These are phyloP conservation scores for Chironomus tentans DNA, from an alignment of 2,888 invertebrate species.

Conservation along the genomic window DNA sequence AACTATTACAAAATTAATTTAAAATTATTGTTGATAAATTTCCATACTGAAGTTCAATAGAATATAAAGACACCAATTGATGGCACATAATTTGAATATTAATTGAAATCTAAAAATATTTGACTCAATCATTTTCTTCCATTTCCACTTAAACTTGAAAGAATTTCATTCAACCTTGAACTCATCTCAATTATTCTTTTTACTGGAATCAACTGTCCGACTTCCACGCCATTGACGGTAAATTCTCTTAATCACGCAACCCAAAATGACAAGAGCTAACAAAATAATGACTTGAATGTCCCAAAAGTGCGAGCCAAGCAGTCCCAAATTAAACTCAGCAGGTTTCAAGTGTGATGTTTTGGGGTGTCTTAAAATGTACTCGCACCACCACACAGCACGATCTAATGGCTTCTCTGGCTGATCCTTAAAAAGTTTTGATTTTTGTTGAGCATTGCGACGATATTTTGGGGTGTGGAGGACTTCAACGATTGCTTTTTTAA, in stretches of 20 bases:
- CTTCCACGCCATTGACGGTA: background rate
- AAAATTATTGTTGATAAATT: too few relatives aligned
- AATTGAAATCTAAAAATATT: too few relatives aligned
- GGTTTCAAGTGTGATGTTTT: constrained; percentile 28
- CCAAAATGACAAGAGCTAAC: background rate
- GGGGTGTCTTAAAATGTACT: constrained; percentile 30
- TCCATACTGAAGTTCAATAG: too few relatives aligned
- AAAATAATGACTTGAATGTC: constrained; percentile 3
- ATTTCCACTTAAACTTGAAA: too few relatives aligned
- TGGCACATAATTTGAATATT: too few relatives aligned
- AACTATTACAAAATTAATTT: too few relatives aligned
- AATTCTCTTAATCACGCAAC: background rate
- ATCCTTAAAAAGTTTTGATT: constrained; percentile 23
- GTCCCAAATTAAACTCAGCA: constrained; percentile 2
- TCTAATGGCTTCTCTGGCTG: constrained; percentile 30
- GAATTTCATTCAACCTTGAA: background rate
- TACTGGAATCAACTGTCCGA: background rate
- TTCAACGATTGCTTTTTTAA: constrained; percentile 29
- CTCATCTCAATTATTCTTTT: background rate
- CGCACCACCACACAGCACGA: constrained; percentile 30
- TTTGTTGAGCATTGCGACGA: background rate
- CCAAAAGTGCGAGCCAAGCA: constrained; percentile 22
- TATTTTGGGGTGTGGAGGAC: constrained; percentile 30
- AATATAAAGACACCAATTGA: too few relatives aligned
- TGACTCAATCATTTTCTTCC: too few relatives aligned